Conservation (phyloP, 2,888 invertebrate genomes). For the Malthinus seriepunctatus region DNA sequence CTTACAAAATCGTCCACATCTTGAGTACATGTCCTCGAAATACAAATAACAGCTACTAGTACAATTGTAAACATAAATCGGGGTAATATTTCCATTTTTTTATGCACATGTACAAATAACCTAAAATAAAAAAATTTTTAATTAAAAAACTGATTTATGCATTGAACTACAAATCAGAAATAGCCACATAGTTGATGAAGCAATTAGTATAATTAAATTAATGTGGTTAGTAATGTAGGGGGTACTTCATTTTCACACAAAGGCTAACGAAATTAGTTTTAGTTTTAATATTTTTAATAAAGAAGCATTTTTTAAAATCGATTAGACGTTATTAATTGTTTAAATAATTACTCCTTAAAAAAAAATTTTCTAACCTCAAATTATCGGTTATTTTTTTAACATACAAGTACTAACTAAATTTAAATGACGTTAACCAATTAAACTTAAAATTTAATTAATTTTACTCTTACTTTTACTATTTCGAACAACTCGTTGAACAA, state of each 20-base stretch:
- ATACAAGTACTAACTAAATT: not conserved
- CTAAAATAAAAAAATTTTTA: conserved; percentile 5
- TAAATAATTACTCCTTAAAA: not conserved
- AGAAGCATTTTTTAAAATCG: not conserved
- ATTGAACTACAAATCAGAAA: not conserved
- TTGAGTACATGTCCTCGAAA: conserved; percentile 14
- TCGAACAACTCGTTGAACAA: no score
- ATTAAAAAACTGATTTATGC: not conserved
- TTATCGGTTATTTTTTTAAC: conserved; percentile 1
- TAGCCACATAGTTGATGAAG: not conserved
- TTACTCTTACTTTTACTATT: not conserved
- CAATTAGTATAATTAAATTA: no score
- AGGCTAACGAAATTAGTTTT: no score
- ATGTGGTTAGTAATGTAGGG: no score
- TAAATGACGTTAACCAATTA: not conserved
- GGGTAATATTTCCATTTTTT: conserved; percentile 13
- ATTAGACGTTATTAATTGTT: not conserved
- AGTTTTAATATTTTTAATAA: not conserved
- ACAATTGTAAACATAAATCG: conserved; percentile 6
- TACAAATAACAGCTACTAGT: not conserved
- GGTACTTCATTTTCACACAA: no score
- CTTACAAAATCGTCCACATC: conserved; percentile 40
- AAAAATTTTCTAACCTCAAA: conserved; percentile 9
- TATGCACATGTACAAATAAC: conserved; percentile 9
- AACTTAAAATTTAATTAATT: not conserved